Evolutionary conservation across 2,888 invertebrate species (phyloP).

Genomic region (Yponomeuta malinellus): DNA sequence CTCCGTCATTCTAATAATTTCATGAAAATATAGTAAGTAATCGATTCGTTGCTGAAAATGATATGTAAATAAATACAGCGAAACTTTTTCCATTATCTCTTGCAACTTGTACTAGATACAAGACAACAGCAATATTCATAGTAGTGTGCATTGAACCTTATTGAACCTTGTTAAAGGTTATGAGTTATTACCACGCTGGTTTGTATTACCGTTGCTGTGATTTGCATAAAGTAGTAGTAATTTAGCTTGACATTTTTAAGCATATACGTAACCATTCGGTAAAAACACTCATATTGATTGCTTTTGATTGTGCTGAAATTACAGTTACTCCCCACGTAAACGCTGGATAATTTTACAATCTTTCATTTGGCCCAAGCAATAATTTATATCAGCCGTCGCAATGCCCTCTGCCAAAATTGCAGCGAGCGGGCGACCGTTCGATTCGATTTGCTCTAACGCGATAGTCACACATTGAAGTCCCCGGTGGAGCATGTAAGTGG

Average conservation of each 20-base stretch:
- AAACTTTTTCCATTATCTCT: conserved; percentile 49
- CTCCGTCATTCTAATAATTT: background rate
- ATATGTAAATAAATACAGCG: conserved; percentile 29
- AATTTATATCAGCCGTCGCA: background rate
- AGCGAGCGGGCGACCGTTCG: conserved; percentile 47
- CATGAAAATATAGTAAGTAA: background rate
- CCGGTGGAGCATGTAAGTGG: conserved; percentile 70
- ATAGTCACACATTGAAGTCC: conserved; percentile 71
- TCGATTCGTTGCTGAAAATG: background rate
- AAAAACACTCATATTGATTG: conserved; percentile 9
- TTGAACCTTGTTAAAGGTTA: conserved; percentile 6
- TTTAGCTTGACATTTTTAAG: background rate
- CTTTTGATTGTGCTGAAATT: background rate
- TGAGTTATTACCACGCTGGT: background rate
- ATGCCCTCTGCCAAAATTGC: background rate
- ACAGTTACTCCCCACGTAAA: background rate
- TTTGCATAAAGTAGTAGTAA: conserved; percentile 7
- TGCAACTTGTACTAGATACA: conserved; percentile 27
- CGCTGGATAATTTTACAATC: background rate
- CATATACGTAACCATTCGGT: background rate
- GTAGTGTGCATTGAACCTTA: background rate
- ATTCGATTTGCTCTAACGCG: conserved; percentile 71
- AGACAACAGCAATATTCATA: background rate
- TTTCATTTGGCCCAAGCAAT: background rate
- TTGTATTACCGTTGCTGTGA: background rate